Conservation (phyloP, 2,113 vertebrate species). For the Sula dactylatra region DNA sequence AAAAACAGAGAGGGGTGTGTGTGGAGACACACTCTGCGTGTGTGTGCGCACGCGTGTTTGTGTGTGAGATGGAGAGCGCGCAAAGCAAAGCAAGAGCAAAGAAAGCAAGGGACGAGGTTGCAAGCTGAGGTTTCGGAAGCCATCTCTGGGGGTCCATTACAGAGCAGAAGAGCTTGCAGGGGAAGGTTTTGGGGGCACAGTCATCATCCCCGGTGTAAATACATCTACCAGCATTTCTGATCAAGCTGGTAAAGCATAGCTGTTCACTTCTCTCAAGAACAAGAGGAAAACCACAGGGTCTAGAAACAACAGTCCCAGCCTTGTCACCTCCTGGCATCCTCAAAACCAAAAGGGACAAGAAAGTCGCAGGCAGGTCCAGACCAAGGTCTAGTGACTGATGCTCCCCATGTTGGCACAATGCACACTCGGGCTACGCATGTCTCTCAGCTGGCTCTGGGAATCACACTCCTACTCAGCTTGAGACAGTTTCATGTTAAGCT, state of each 20-base stretch:
- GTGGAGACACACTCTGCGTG: background rate
- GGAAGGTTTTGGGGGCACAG: background rate
- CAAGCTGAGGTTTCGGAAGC: background rate
- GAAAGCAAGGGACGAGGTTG: background rate
- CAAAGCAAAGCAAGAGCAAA: background rate
- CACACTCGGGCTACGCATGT: background rate
- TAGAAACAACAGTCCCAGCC: background rate
- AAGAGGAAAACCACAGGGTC: background rate
- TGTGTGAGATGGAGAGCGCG: background rate
- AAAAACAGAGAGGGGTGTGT: conserved; percentile 36
- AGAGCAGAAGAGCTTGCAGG: background rate
- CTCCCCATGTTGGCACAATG: background rate
- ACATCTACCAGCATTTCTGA: background rate
- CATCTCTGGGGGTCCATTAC: background rate
- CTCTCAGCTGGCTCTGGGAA: background rate
- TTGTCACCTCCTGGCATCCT: background rate
- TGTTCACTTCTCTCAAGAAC: background rate
- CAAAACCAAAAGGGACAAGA: background rate
- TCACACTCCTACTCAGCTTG: rapidly evolving
- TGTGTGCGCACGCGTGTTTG: no score
- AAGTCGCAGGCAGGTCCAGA: background rate
- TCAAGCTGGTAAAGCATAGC: background rate
- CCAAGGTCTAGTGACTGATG: background rate
- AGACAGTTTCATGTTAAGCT: background rate
- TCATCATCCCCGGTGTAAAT: background rate